Evolutionary conservation across 1,140 invertebrate species (phyloP).

Genomic region (Orchesella cincta): DNA sequence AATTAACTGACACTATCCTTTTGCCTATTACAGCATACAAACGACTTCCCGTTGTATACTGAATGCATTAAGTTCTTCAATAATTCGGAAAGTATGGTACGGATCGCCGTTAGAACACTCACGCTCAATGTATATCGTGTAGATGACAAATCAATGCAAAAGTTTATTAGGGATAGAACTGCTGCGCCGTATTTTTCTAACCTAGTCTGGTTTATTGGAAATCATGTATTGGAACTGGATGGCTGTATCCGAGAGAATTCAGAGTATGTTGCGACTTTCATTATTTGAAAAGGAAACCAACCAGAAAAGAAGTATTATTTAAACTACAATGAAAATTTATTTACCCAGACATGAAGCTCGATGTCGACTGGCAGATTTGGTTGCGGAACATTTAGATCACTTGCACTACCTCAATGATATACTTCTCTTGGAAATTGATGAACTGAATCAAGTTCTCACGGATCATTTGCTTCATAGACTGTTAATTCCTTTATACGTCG

Average conservation of each 20-base stretch:
- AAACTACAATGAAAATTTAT: slow-evolving; percentile 48
- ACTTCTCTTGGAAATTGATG: slow-evolving; percentile 84
- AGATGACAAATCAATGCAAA: slow-evolving; percentile 91
- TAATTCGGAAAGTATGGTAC: slow-evolving; percentile 97
- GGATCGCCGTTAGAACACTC: slow-evolving; percentile 95
- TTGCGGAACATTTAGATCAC: slow-evolving; percentile 96
- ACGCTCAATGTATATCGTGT: slow-evolving; percentile 96
- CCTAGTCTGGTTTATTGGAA: slow-evolving; percentile 98
- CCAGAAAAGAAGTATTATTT: background rate
- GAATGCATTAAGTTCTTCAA: slow-evolving; percentile 99
- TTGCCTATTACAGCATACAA: slow-evolving; percentile 80
- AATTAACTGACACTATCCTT: background rate
- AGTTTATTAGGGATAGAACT: slow-evolving; percentile 92
- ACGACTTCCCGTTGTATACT: slow-evolving; percentile 98
- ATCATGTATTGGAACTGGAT: slow-evolving; percentile 95
- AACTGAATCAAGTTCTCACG: slow-evolving; percentile 92
- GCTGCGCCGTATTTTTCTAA: slow-evolving; percentile 98
- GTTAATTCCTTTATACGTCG: slow-evolving; percentile 91
- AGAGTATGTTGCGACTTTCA: slow-evolving; percentile 70
- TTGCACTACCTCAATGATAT: slow-evolving; percentile 98
- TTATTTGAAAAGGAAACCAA: background rate
- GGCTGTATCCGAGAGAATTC: slow-evolving; percentile 90
- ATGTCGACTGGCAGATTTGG: slow-evolving; percentile 83
- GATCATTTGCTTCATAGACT: slow-evolving; percentile 92
- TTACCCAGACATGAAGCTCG: slow-evolving; percentile 83